Base-by-base conservation (phyloP, 2,797 vertebrate species). In the Antrozous pallidus region DNA sequence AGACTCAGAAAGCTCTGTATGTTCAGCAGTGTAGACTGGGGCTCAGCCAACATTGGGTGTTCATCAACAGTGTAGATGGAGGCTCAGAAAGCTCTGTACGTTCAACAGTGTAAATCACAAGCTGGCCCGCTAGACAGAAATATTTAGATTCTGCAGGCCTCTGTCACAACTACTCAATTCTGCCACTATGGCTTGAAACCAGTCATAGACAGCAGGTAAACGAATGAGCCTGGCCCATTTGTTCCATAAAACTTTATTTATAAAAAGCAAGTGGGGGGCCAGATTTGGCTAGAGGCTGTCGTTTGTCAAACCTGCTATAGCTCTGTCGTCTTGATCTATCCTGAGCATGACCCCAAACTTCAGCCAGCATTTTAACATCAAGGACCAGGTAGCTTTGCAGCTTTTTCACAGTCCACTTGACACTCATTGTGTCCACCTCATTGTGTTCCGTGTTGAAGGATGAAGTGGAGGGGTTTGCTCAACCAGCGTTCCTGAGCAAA, bases 331-430 rank as follows among this genome's bases (percentile, higher is more conserved):
- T 20, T 5, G 36, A 8, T 28, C 22, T 49, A 0, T 4, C 61
- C 88, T 12, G 26, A 61, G 22, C 24, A 12, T 9, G 12, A 28
- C 2, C 63, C 31, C 69, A 42, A 6, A 8, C 26, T 10, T 56
- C 69, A 70, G 77, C 73, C 74, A 38, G 8, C 69, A 22, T 28
- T 33, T 49, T 22, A 16, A 2, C 24, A 6, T 1, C 22, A 26
- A 2, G n/a, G 33, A 10, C 92, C 20, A 0, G 28, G 45, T 2
- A 20, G 40, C 38, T 9, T 31, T 20, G 40, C 5, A 26, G 49
- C 49, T 14, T 33, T 22, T 33, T 14, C 5, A 0, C 8, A 0
- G 67, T 2, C 1, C 3, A 0, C 24, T 5, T 3, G 2, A 1
- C 38, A 0, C 18, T 36, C n/a, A 7, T 0, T 14, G 24, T 7